Base-by-base conservation (phyloP, 2,797 vertebrate genomes). In the Emys orbicularis region DNA sequence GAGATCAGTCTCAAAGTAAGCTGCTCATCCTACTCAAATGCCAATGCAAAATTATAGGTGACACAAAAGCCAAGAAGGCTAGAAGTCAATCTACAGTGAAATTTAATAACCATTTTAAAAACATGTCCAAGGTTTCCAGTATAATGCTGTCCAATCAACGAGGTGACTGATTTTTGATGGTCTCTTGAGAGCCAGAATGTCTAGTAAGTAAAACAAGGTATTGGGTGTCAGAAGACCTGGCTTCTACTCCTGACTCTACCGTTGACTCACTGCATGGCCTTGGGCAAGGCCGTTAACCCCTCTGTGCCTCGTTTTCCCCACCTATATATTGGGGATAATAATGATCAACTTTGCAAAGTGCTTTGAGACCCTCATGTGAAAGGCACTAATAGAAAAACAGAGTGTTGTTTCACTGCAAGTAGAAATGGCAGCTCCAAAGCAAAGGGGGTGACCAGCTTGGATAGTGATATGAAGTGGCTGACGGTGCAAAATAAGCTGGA, bases 51-150 rank as follows among this genome's bases (percentile, higher is more conserved):
- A 23, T 27, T 76, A 34, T 65, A 86, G 5, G 56, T 57, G 19
- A 5, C 6, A 37, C 1, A 2, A 65, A 41, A 18, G 41, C 47
- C 21, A 91, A 68, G 77, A 68, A 81, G 9, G 27, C 80, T 2
- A 79, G 47, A 90, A 95, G 56, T 0, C 18, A 65, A 4, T 56
- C 13, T 86, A 6, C 91, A 2, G 44, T 91, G 84, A 93, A 92
- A 90, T 12, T 79, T 4, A 5, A 18, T 7, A 18, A 59, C 8
- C 0, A 31, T 52, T 50, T 31, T 6, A 89, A 84, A 90, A 84
- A 72, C 16, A 31, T 12, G 29, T 68, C 0, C 27, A 12, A 44
- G 1, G 1, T 10, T 81, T 90, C 37, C 11, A 19, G 12, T 89
- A 83, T 47, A 6, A 8, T 89, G 34, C 34, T 44, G 7, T 79